Evolutionary conservation across 2,888 invertebrate genomes (phyloP).

Genomic region (Chironomus tentans): DNA sequence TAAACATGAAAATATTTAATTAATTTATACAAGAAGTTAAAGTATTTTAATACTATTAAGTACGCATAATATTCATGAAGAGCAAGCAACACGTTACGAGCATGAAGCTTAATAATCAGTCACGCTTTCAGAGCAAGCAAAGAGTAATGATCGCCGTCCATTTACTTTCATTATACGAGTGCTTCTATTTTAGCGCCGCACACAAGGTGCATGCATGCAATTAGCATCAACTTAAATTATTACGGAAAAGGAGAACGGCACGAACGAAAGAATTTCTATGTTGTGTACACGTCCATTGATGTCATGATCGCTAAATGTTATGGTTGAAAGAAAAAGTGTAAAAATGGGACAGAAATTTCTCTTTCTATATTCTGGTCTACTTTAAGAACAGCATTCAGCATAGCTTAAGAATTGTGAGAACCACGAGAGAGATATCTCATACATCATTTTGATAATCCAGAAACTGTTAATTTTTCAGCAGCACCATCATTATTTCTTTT

Average conservation of each 20-base stretch:
- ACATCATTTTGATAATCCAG: not conserved
- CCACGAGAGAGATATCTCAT: not conserved
- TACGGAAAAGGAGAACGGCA: not conserved
- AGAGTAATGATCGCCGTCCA: slow-evolving; percentile 14
- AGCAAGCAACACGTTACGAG: not conserved
- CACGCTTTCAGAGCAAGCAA: slow-evolving; percentile 14
- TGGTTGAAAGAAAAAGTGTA: not conserved
- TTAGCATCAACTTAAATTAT: not conserved
- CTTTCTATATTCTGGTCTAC: not conserved
- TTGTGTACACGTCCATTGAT: not conserved
- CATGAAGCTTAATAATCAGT: not conserved
- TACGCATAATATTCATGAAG: not conserved
- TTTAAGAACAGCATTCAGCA: not conserved
- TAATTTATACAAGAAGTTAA: not conserved
- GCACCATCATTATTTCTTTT: not conserved
- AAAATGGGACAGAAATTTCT: not conserved
- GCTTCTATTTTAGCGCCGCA: not conserved
- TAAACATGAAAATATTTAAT: not conserved
- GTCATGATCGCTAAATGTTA: not conserved
- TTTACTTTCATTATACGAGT: not conserved
- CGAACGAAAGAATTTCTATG: not conserved
- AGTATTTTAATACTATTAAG: too few species aligned
- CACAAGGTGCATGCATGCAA: not conserved
- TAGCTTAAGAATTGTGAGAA: not conserved
- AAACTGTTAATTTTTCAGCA: not conserved